Conservation (phyloP, 92 coral and sea anemone genomes). For the Bergia sp. region DNA sequence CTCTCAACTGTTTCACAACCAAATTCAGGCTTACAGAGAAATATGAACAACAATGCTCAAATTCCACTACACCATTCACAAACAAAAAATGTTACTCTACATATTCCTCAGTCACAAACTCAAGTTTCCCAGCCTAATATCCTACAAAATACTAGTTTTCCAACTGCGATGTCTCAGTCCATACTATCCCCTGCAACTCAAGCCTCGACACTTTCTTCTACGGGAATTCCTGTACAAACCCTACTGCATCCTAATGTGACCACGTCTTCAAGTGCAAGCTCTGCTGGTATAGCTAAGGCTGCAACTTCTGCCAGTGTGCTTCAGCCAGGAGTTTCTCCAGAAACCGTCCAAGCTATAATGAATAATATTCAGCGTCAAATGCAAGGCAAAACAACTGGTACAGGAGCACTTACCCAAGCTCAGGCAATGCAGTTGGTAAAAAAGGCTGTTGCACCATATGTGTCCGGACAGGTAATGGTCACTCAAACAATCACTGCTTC, state of each 20-base stretch:
- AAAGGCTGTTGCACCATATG: conserved; percentile 37
- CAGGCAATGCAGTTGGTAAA: conserved; percentile 35
- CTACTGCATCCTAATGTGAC: neutral
- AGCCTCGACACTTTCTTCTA: neutral
- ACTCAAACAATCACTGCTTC: conserved; percentile 13
- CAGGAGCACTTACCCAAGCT: conserved; percentile 21
- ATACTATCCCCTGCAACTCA: neutral
- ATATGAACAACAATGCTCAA: neutral
- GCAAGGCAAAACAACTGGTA: neutral
- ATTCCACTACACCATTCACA: conserved; percentile 12
- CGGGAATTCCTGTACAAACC: conserved; percentile 15
- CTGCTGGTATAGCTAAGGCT: neutral
- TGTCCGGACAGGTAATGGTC: conserved; percentile 32
- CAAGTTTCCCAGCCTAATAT: neutral
- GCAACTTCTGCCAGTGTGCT: conserved; percentile 6
- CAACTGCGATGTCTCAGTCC: conserved; percentile 2
- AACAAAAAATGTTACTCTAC: conserved; percentile 6
- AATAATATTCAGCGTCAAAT: neutral
- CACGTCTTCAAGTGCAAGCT: neutral
- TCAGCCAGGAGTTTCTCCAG: conserved; percentile 28
- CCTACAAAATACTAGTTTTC: conserved; percentile 1
- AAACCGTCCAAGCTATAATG: neutral
- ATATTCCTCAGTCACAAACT: neutral
- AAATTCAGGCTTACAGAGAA: neutral
- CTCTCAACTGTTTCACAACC: conserved; percentile 22